A percentile compares a stretch with the other conserved stretches of the same genome.
Conservation (phyloP, 2,113 vertebrate species). For the Leucosticte australis region DNA sequence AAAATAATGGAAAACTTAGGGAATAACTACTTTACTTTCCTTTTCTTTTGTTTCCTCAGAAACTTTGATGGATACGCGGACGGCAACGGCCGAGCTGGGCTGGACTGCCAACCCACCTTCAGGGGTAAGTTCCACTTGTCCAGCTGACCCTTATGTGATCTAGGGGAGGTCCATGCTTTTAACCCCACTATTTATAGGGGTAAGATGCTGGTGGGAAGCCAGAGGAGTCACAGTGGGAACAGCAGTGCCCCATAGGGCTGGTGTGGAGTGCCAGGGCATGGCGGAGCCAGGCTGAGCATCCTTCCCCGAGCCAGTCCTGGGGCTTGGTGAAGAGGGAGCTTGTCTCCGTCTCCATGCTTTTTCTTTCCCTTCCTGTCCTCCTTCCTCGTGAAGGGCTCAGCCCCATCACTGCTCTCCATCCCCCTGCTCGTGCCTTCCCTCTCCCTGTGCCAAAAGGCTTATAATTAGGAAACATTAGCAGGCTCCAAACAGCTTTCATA, state of each 20-base stretch:
- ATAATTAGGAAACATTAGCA: slow-evolving; percentile 86
- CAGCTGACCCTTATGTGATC: accelerated
- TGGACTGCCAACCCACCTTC: slow-evolving; percentile 97
- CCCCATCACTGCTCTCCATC: neutral
- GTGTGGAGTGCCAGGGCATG: neutral
- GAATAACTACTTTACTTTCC: neutral
- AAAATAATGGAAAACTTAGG: accelerated
- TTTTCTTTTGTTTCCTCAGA: slow-evolving; percentile 77
- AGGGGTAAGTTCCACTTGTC: slow-evolving; percentile 82
- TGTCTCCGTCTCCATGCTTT: neutral
- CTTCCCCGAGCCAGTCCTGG: accelerated
- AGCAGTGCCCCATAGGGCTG: accelerated
- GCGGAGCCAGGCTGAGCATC: neutral
- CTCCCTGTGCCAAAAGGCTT: slow-evolving; percentile 74
- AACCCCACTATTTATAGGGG: neutral
- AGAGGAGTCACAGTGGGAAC: neutral
- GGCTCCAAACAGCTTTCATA: slow-evolving; percentile 83
- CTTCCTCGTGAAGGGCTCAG: neutral
- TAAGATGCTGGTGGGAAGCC: accelerated
- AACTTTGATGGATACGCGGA: slow-evolving; percentile 97
- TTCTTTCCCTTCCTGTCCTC: neutral
- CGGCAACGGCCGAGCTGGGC: slow-evolving; percentile 95
- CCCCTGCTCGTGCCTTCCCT: slow-evolving; percentile 50
- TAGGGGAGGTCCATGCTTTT: neutral
- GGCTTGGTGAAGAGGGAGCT: neutral